Evolutionary conservation across 2,888 invertebrate species (phyloP), one percentile per base, ranked within the genome.

Genomic region (Lomographa bimaculata): DNA sequence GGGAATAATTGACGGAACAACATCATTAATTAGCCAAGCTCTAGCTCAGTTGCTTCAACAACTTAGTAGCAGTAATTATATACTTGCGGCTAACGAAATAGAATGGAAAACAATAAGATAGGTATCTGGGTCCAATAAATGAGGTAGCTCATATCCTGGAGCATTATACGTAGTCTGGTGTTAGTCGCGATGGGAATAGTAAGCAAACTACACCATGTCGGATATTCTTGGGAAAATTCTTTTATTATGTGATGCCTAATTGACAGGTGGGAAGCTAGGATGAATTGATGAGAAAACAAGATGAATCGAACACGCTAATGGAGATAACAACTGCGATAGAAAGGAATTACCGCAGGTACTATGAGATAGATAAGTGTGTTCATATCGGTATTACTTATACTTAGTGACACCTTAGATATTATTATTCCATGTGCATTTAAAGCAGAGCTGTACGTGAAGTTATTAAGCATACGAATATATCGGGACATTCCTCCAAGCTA

Each of bases 191-290:
- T 69, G 77, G 72, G 78, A 79, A 79, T 63, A 62, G 65, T 62
- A 61, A 53, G 34, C 58, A 50, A 55, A 69, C 62, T 57, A 55
- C 58, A 62, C 45, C 46, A 46, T 46, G 53, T 56, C 54, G 58
- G 61, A 63, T 59, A 60, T 68, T 75, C 79, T 76, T 79, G 82
- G 70, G 79, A 82, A 81, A 64, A 68, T 77, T 74, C 65, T 69
- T 71, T 65, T 61, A 66, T 69, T 73, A 76, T 68, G 69, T 59
- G 71, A 75, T n/a, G n/a, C n/a, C n/a, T 79, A 74, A 78, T 74
- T 72, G 72, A 67, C 70, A 43, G 63, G 63, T 54, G 64, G 46
- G 62, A 62, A 70, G 57, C 60, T 61, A 71, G 63, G n/a, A 69
- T 71, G 63, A 68, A 69, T 70, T 62, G 64, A 68, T 77, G 71